Evolutionary conservation across 2,888 invertebrate genomes (phyloP), one percentile per base, ranked within the genome.

Genomic region (Caenorhabditis japonica): DNA sequence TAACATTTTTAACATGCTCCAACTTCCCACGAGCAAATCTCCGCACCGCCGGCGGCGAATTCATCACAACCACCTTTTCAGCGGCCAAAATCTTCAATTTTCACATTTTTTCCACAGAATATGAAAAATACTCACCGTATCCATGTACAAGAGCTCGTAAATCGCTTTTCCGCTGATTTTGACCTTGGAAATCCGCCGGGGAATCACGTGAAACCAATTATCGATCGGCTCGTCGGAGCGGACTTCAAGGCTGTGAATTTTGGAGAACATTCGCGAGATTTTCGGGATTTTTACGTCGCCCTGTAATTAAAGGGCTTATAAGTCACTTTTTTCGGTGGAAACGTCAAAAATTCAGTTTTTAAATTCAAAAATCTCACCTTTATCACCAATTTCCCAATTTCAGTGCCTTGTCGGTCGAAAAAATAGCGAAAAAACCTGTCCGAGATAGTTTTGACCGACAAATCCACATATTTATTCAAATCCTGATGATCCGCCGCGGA

Each of bases 291-390:
- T 21, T 13, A 19, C 7, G 17, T n/a, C 10, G 36, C 39, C 39
- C 47, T 59, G 19, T n/a, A 58, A 58, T 1, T 2, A 17, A 33
- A 30, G n/a, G n/a, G n/a, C n/a, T n/a, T n/a, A n/a, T n/a, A n/a
- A n/a, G n/a, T n/a, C n/a, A n/a, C n/a, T 7, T 34, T 21, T 51
- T 34, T 8, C 39, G 4, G 39, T n/a, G 5, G 21, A 25, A 33
- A 13, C 4, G 27, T 30, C 30, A 30, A 30, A 41, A 2, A n/a
- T 33, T 21, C 33, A n/a, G 39, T 47, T 17, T 30, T 38, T 8
- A 59, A 13, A 8, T 41, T 30, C 30, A 30, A 30, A 41, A 2
- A n/a, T 33, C 33, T 43, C 19, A 49, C 59, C n/a, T 30, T 38
- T 8, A 59, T 1, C 8, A 13, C n/a, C 1, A 59, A 46, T 8